Evolutionary conservation across 2,888 invertebrate genomes (phyloP).

Genomic region (Zootermopsis nevadensis): DNA sequence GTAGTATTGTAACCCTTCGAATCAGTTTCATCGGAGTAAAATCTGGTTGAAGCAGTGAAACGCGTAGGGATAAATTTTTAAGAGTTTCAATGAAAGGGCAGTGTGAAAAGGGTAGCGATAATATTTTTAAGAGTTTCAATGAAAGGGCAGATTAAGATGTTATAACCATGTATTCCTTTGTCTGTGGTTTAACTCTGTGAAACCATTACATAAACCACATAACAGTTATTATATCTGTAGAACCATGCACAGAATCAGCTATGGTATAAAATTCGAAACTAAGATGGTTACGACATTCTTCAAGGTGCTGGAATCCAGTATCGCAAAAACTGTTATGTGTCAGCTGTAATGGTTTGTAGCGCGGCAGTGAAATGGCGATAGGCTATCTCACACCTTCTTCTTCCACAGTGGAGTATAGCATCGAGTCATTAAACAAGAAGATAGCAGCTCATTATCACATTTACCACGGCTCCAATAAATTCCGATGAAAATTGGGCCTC

Average conservation of each 20-base stretch:
- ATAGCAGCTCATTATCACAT: no score
- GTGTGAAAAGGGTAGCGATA: not conserved
- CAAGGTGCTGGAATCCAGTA: not conserved
- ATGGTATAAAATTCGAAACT: not conserved
- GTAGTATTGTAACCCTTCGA: not conserved
- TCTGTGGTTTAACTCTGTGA: not conserved
- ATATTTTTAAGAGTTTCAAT: not conserved
- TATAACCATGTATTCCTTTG: not conserved
- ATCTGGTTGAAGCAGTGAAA: slow-evolving; percentile 8
- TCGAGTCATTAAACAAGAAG: no score
- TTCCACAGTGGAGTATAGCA: no score
- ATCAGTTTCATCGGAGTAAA: not conserved
- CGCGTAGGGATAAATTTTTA: not conserved
- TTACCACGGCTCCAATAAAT: no score
- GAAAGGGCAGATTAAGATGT: not conserved
- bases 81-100: not conserved
- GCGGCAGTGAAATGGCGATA: slow-evolving; percentile 7
- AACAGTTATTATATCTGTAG: not conserved
- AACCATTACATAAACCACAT: not conserved
- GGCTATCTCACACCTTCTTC: no score
- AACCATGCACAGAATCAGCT: not conserved
- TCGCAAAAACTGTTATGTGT: not conserved
- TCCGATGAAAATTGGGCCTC: no score
- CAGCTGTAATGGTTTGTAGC: not conserved
- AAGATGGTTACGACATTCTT: not conserved